phyloP scores from a whole-genome alignment of 2,888 invertebrate species.

The Rhagium mordax region DNA sequence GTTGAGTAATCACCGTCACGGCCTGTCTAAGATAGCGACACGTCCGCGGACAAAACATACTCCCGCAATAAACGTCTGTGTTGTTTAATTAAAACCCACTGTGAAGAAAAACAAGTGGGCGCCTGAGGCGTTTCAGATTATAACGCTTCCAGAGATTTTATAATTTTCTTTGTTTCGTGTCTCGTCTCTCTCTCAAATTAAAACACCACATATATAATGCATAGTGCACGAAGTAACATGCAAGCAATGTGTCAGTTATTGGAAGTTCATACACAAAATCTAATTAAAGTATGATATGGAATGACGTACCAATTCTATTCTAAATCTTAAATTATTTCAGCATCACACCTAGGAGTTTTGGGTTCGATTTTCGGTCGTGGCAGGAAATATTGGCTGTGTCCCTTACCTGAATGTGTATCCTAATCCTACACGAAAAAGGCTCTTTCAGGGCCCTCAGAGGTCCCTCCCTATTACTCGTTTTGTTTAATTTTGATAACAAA shows the following conservation, averaged over 20 bases:
- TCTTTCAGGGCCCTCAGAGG: too few species aligned
- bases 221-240: background rate
- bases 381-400: too few species aligned
- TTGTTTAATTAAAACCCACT: conserved; percentile 33
- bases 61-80: conserved; percentile 25
- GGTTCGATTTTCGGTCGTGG: too few species aligned
- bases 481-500: too few species aligned
- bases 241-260: background rate
- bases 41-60: conserved; percentile 43
- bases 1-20: conserved; percentile 63
- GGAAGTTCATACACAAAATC: too few species aligned
- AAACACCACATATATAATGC: conserved; percentile 3
- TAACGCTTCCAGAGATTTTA: conserved; percentile 12
- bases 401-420: too few species aligned
- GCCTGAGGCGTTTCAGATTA: conserved; percentile 9
- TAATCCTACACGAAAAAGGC: too few species aligned
- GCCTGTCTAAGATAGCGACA: conserved; percentile 47
- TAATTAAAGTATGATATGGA: too few species aligned
- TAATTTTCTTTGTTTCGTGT: conserved; percentile 9
- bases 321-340: too few species aligned
- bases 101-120: conserved; percentile 8
- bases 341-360: too few species aligned
- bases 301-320: too few species aligned
- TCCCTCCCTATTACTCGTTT: too few species aligned
- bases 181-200: conserved; percentile 4